Percentiles rank a stretch among this genome's conserved stretches.
Conservation (phyloP, 2,888 invertebrate species). For the Trachelus iudaicus region DNA sequence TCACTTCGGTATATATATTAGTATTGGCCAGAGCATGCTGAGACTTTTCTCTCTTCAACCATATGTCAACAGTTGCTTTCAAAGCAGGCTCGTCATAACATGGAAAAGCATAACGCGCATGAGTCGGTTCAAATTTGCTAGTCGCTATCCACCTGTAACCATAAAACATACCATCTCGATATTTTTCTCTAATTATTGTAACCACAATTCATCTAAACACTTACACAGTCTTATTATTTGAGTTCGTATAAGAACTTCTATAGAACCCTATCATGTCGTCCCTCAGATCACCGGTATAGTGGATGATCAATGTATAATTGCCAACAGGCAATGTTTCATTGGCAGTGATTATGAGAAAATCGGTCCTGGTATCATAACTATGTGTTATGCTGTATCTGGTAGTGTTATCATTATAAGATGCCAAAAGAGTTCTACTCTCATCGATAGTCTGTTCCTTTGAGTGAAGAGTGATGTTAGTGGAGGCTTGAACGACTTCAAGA, state of each 20-base stretch:
- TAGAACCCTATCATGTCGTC: slow-evolving; percentile 72
- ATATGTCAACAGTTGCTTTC: slow-evolving; percentile 74
- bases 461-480: slow-evolving; percentile 62
- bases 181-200: not conserved
- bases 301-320: not conserved
- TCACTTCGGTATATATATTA: not conserved
- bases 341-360: slow-evolving; percentile 66
- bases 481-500: slow-evolving; percentile 49
- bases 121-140: slow-evolving; percentile 78
- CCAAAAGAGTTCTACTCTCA: not conserved
- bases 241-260: slow-evolving; percentile 69
- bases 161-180: not conserved
- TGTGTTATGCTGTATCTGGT: slow-evolving; percentile 7
- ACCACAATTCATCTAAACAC: not conserved
- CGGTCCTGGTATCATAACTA: slow-evolving; percentile 54
- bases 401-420: not conserved
- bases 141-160: slow-evolving; percentile 72
- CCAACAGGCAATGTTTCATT: not conserved
- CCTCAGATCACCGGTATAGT: not conserved
- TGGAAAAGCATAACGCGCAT: slow-evolving; percentile 79
- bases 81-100: slow-evolving; percentile 78
- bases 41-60: slow-evolving; percentile 55
- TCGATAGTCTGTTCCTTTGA: slow-evolving; percentile 64
- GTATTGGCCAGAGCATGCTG: slow-evolving; percentile 47
- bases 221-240: slow-evolving; percentile 68